Base-by-base conservation (phyloP, 2,888 invertebrate genomes). In the Machimus atricapillus region DNA sequence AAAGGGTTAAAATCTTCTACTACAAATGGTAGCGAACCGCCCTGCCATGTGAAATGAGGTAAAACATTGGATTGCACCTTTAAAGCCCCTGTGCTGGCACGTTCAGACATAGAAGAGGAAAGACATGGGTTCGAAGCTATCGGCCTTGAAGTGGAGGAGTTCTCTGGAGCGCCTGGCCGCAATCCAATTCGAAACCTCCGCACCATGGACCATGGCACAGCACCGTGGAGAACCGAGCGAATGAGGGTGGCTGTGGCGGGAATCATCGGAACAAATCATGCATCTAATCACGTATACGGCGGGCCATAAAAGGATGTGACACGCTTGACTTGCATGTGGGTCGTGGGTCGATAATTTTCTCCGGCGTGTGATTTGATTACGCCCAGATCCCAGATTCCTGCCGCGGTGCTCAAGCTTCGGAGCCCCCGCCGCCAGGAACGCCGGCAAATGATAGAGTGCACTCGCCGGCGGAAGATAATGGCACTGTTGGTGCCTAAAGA, bases 241-340 rank as follows among this genome's bases (percentile, higher is more conserved):
- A 66, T 66, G 37, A 40, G 82, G 66, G 82, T 83, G 58, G 40
- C 12, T 83, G 46, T 40, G 31, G 86, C 52, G 77, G 74, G n/a
- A 40, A 52, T 46, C 46, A 73, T n/a, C 34, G 56, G 46, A 86
- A 81, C 81, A 86, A 86, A 81, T 86, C 86, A 86, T 86, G 86
- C 86, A 86, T 86, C 86, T 86, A 86, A 86, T 86, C 86, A 86
- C 66, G 66, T 66, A 66, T 66, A 66, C 23, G 66, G 78, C 23
- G 40, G 31, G 66, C 16, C 81, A 73, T 81, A 86, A 86, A 86
- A 86, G 86, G 86, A 86, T 86, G 31, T 81, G 79, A 73, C 81
- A 81, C 81, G 86, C 86, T 86, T 86, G 79, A 86, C 40, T 86
- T 81, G 86, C 66, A 86, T 86, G 86, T 86, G 86, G 86, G 86